Evolutionary conservation across 1,140 invertebrate genomes (phyloP), one percentile per base, ranked within the genome.

Genomic region (Aradophagus sp.): DNA sequence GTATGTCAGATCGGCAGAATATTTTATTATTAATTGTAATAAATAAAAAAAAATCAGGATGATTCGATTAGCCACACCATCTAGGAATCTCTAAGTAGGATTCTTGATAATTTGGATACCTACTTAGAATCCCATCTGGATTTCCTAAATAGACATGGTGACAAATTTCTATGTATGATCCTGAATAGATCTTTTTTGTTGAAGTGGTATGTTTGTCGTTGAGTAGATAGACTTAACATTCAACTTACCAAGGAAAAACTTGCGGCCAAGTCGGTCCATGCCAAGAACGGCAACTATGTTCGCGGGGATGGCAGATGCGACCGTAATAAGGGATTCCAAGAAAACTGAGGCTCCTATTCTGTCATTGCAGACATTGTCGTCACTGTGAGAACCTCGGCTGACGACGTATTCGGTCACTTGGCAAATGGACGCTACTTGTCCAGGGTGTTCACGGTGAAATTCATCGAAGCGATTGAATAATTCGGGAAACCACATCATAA

Each of bases 401-500:
- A 93, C 91, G 3, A 94, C 92, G 77, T 90, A 94, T 0, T 89
- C 84, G 6, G 92, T 94, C 16, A 95, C 92, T 63, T 90, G 79
- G 73, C 93, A 95, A 23, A 95, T 92, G 45, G 90, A 89, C 0
- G 93, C 92, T 31, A 87, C 86, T 52, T 88, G 70, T 31, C 76
- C 74, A 0, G 84, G 83, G 48, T 87, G 81, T 26, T 83, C 87
- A 20, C 88, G 87, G 47, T 90, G 88, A 81, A 88, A 95, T 77
- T 92, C 91, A 79, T 95, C 92, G 77, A 94, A 94, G 32, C 93
- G 91, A 80, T 93, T 93, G 84, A 94, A 95, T 63, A 95, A 88
- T 84, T 95, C 93, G 0, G 94, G 93, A 84, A 95, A 95, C 94
- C 94, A 95, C 91, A 95, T 94, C 93, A 95, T 94, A 13, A 95